Evolutionary conservation across 2,888 invertebrate species (phyloP).

Genomic region (Nomada ruficornis): DNA sequence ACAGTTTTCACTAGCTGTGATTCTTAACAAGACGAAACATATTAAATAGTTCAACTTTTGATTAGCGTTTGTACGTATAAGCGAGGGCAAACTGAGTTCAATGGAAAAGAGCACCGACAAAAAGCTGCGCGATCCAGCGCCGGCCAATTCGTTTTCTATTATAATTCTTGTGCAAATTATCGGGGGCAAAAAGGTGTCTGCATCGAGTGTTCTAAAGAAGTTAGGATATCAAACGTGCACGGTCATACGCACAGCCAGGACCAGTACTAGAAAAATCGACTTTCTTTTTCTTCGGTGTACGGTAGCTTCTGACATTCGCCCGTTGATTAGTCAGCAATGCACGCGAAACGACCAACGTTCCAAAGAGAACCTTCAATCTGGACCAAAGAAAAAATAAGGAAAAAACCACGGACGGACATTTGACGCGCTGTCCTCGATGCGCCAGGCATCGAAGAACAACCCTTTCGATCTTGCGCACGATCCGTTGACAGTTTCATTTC

Average conservation of each 20-base stretch:
- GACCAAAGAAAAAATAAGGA: slow-evolving; percentile 47
- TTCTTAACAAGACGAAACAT: not conserved
- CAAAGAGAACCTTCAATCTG: slow-evolving; percentile 39
- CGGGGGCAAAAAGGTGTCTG: slow-evolving; percentile 18
- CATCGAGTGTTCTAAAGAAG: slow-evolving; percentile 19
- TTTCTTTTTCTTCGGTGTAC: slow-evolving; percentile 24
- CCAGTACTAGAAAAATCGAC: slow-evolving; percentile 36
- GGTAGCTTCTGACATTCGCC: slow-evolving; percentile 36
- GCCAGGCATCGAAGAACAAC: not conserved
- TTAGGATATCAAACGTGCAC: slow-evolving; percentile 23
- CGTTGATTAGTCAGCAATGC: slow-evolving; percentile 26
- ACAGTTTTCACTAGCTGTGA: not conserved
- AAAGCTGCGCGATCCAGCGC: not conserved
- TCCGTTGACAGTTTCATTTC: not conserved
- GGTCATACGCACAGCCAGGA: slow-evolving; percentile 68
- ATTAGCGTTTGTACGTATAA: not conserved
- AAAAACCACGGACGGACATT: not conserved
- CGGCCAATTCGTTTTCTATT: slow-evolving; percentile 9
- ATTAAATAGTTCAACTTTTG: not conserved
- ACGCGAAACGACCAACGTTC: slow-evolving; percentile 63
- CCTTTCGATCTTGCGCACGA: not conserved
- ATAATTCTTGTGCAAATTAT: not conserved
- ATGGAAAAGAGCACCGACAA: not conserved
- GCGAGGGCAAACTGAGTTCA: not conserved
- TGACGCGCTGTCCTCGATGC: not conserved